Base-by-base conservation (phyloP, 1,140 invertebrate genomes). In the Tachypleus tridentatus region DNA sequence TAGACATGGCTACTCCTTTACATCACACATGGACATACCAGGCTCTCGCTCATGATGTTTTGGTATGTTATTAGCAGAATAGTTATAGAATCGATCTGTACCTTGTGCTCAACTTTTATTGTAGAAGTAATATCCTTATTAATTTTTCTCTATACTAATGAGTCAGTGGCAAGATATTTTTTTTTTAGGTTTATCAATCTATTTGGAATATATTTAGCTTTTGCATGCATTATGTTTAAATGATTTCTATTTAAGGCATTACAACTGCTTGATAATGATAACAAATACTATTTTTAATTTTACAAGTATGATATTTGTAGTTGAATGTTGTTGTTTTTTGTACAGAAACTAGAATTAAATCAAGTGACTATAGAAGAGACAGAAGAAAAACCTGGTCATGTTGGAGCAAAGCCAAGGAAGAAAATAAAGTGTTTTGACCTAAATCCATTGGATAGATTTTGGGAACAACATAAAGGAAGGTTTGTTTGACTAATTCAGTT, bases 21-120 rank as follows among this genome's bases (percentile, higher is more conserved):
- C 94, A 98, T 84, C 97, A 99, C 77, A 97, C 97, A 4, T 99
- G 97, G 97, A 99, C 95, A 2, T 99, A 99, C 77, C 94, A 98
- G 79, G 96, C 97, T 8, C 76, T 99, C 62, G 87, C 91, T 51
- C 95, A 98, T 77, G 96, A 98, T 82, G 87, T 98, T 3, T 76
- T 98, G 10, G 73, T 72, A 29, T 29, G 29, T 29, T 29, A 29
- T 2, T 29, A 29, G 29, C 29, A 29, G 29, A 29, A 29, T 29
- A 29, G 29, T 29, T 29, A 29, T 29, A 29, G 29, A 29, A 29
- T 29, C 2, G 2, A 29, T 29, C 29, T 29, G 29, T 29, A 29
- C 29, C 29, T 29, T 29, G 29, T 29, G 29, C 29, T 29, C 29
- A 29, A 29, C 29, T 29, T 29, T 29, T 29, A 29, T 2, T 29